Base-by-base conservation (phyloP, 2,797 vertebrate genomes). In the Gouania willdenowi region DNA sequence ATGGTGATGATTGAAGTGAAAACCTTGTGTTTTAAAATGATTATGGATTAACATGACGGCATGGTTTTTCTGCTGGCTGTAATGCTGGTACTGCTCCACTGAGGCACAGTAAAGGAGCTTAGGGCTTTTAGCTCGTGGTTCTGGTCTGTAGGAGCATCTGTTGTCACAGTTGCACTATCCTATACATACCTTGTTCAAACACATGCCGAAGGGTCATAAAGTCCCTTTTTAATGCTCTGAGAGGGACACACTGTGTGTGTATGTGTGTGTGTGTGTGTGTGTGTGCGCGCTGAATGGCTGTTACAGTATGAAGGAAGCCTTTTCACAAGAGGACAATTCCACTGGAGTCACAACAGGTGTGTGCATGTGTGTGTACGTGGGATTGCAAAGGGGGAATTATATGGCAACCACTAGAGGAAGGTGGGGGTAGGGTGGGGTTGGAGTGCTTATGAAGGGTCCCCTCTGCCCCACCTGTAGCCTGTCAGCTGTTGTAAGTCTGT, bases 401-500 rank as follows among this genome's bases (percentile, higher is more conserved):
- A 67, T 69, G 65, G 64, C 5, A 34, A 49, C 56, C 44, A 60
- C 50, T 64, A 54, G 57, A 27, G 36, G 56, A 27, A 29, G 54
- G 47, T 22, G 44, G 54, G 56, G 30, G 17, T 6, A 19, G 19
- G 6, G 19, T 4, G 19, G 19, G 19, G 3, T 35, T 31, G 48
- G 60, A 51, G 68, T 82, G 62, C 73, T 88, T 85, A 82, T 83
- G 83, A 75, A 81, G 71, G 57, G 66, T 79, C 73, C 68, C 76
- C 84, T 79, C 70, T 77, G 80, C 74, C 79, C 85, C 87, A 89
- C 89, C 88, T 90, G 85, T 85, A 87, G 83, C 72, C 72, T 80
- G 83, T 88, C 89, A 91, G 87, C 87, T 91, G 88, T 82, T 87
- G 72, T 75, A 80, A 83, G 87, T 73, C 84, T 86, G 81, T 88